Conservation (phyloP, 2,888 invertebrate species). For the Chrysina gloriosa region DNA sequence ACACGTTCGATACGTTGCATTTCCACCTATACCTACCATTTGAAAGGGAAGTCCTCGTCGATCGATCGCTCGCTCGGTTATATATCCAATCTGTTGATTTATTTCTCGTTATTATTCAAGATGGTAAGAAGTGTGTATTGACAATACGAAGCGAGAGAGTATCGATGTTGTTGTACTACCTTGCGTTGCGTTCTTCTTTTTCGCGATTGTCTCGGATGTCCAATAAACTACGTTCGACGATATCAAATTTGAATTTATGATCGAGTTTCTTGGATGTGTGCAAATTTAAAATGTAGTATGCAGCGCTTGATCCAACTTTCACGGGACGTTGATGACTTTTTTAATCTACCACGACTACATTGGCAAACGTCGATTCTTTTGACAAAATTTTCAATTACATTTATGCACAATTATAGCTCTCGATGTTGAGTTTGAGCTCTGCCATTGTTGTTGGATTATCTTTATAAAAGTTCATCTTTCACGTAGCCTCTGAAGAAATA, state of each 20-base stretch:
- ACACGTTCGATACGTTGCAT: neutral
- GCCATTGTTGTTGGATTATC: too few species aligned
- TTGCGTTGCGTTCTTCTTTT: neutral
- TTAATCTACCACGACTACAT: too few species aligned
- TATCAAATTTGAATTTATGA: conserved; percentile 10
- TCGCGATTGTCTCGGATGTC: neutral
- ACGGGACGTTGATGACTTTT: too few species aligned
- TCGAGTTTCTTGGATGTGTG: neutral
- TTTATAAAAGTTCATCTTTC: too few species aligned
- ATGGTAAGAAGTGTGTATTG: conserved; percentile 12
- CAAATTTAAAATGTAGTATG: too few species aligned
- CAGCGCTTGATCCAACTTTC: too few species aligned
- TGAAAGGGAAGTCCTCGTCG: conserved; percentile 8
- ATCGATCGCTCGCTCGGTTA: too few species aligned
- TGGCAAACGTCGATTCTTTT: too few species aligned
- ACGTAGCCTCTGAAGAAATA: too few species aligned
- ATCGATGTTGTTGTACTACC: neutral
- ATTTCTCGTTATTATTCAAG: conserved; percentile 15
- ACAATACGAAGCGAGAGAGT: neutral
- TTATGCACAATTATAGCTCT: too few species aligned
- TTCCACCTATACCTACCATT: neutral
- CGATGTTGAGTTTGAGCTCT: too few species aligned
- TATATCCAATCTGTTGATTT: conserved; percentile 9
- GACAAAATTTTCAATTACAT: too few species aligned
- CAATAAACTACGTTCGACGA: neutral